Conservation (phyloP, 2,113 vertebrate species). For the Rattus rattus region DNA sequence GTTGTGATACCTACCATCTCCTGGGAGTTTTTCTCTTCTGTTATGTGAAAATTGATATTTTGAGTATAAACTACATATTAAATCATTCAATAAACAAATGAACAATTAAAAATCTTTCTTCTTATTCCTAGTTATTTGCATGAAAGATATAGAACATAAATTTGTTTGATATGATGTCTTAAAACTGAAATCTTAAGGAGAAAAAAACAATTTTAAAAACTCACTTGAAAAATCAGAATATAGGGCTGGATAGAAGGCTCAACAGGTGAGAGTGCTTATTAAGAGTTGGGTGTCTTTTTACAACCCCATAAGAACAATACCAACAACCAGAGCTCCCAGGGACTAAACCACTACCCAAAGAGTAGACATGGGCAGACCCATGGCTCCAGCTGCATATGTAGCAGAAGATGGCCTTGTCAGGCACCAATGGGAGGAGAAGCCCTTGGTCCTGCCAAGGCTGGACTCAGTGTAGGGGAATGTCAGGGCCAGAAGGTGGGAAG, state of each 20-base stretch:
- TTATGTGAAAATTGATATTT: neutral
- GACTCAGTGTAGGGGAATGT: too few species aligned
- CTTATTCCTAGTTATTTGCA: constrained; percentile 29
- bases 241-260: neutral
- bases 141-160: neutral
- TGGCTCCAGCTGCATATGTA: too few species aligned
- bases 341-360: too few species aligned
- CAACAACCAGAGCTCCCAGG: too few species aligned
- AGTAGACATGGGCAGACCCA: too few species aligned
- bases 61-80: neutral
- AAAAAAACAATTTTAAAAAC: neutral
- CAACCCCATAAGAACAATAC: too few species aligned
- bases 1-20: neutral
- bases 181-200: constrained; percentile 28
- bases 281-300: too few species aligned
- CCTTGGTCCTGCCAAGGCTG: too few species aligned
- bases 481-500: too few species aligned
- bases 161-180: constrained; percentile 23
- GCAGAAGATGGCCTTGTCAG: too few species aligned
- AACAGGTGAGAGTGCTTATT: neutral
- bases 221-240: neutral
- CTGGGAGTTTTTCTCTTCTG: neutral
- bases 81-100: neutral
- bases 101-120: neutral
- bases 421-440: too few species aligned